Percentiles rank a stretch among this genome's conserved stretches.
Evolutionary conservation across 1,140 invertebrate genomes (phyloP).

Genomic region (Lepidostoma basale): DNA sequence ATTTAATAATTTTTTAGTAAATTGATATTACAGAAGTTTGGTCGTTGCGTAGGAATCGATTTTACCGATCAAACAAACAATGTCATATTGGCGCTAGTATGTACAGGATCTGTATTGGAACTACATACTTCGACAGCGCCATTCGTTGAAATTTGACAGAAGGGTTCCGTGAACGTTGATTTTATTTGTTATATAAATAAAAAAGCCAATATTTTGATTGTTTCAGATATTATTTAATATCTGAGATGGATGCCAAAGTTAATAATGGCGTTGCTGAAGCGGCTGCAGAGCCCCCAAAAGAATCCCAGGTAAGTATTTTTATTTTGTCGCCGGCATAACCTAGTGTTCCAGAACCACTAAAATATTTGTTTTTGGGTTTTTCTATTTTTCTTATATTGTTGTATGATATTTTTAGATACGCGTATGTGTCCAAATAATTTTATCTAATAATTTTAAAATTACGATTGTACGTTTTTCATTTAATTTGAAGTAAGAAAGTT

Average conservation of each 20-base stretch:
- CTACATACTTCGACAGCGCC: slow-evolving; percentile 21
- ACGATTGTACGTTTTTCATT: no score
- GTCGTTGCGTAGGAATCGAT: slow-evolving; percentile 18
- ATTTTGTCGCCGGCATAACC: slow-evolving; percentile 26
- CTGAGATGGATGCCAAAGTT: slow-evolving; percentile 28
- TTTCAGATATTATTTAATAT: neutral
- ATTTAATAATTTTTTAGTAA: neutral
- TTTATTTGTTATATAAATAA: slow-evolving; percentile 16
- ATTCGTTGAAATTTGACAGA: slow-evolving; percentile 33
- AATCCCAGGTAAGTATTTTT: slow-evolving; percentile 29
- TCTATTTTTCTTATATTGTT: no score
- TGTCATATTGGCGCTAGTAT: slow-evolving; percentile 25
- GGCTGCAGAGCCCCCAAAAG: slow-evolving; percentile 19
- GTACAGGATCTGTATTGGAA: no score
- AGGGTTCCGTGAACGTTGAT: slow-evolving; percentile 8
- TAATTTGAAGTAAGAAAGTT: no score
- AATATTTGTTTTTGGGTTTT: no score
- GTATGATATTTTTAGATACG: no score
- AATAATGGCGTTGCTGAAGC: slow-evolving; percentile 26
- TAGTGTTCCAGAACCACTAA: no score
- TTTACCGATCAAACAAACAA: slow-evolving; percentile 28
- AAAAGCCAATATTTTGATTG: slow-evolving; percentile 4
- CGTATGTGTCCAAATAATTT: no score
- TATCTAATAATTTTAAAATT: no score
- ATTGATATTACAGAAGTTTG: neutral